These are phyloP conservation scores for Morelia viridis DNA, from an alignment of 2,797 vertebrate genomes.

Conservation along the genomic window DNA sequence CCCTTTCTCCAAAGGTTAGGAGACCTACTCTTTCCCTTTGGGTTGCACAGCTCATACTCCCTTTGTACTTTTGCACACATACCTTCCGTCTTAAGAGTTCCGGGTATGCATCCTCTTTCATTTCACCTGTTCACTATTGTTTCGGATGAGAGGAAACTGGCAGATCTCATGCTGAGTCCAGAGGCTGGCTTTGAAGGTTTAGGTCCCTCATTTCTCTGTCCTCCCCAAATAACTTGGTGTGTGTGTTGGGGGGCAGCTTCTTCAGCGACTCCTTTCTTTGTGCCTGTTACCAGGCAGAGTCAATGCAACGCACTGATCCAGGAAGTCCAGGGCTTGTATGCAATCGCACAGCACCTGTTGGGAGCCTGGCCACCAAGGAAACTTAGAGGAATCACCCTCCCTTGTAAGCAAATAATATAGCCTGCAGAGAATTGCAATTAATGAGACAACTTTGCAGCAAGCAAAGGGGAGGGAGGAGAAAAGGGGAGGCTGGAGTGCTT, in stretches of 20 bases:
- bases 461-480: background rate
- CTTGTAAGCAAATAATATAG: conserved; percentile 33
- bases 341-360: conserved; percentile 25
- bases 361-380: conserved; percentile 2
- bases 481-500: background rate
- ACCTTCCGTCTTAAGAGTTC: conserved; percentile 3
- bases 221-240: background rate
- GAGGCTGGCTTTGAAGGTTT: too few species aligned
- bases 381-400: conserved; percentile 23
- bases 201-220: too few species aligned
- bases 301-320: conserved; percentile 1
- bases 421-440: conserved; percentile 13
- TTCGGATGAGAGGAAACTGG: background rate
- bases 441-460: background rate
- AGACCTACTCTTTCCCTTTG: background rate
- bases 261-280: background rate
- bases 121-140: background rate
- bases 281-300: conserved; percentile 2
- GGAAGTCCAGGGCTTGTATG: conserved; percentile 28
- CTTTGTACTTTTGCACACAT: background rate
- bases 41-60: background rate
- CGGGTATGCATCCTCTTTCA: conserved; percentile 15
- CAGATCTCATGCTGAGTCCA: background rate
- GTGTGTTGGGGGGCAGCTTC: background rate
- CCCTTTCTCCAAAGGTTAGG: background rate